Evolutionary conservation across 2,797 vertebrate species (phyloP), one percentile per base, ranked within the genome.

Genomic region (Anas acuta): DNA sequence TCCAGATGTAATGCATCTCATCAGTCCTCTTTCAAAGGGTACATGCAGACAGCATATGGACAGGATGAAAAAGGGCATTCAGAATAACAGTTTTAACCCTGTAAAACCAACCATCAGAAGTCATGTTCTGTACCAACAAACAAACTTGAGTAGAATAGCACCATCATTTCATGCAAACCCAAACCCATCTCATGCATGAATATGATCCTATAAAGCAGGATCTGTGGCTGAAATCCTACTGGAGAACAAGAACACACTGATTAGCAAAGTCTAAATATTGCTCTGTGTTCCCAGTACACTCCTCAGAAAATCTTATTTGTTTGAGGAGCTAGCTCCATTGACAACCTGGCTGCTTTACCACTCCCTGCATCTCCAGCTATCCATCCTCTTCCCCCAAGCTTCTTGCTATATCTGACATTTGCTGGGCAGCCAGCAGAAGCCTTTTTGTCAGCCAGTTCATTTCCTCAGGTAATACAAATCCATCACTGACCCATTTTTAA

Each of bases 401-500:
- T 78, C 91, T 57, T 71, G 73, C 88, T 96, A 10, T 91, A 92
- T 94, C 85, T 94, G 94, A 95, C 83, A 87, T 95, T 87, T 87
- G 81, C 93, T 95, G 78, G 90, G 77, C 78, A 92, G 70, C 89
- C 79, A 84, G 79, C 69, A 90, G 87, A 93, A 94, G 83, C 80
- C 65, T 85, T 51, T 84, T 90, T 60, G 77, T 84, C 74, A 6
- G 35, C 70, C 73, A 88, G 89, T 89, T 95, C 43, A 93, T 97
- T 95, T 96, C 95, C 89, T 96, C 81, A 94, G 93, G 95, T 96
- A 93, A 96, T 84, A 88, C 89, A 96, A 90, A 93, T 96, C 93
- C 87, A 93, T 92, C 82, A 84, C 60, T 96, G 90, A 92, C 86
- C 95, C 85, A 93, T 89, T 96, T 96, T 92, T 84, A 94, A 96